Conservation (phyloP, 2,113 vertebrate genomes). For the Leuciscus idus region DNA sequence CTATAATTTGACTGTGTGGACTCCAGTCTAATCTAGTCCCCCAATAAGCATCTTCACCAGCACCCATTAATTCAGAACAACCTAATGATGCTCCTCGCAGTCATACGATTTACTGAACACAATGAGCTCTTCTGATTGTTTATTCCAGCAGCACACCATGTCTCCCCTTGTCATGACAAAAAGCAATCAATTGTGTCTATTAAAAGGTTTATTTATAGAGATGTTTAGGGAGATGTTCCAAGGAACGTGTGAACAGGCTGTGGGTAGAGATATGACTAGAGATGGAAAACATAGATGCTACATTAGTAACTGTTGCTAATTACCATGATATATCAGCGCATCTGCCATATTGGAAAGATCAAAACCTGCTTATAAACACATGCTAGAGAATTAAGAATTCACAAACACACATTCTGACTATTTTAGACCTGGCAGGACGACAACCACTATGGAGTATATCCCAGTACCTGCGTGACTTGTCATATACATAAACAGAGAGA, state of each 20-base stretch:
- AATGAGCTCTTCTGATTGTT: neutral
- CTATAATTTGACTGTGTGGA: constrained; percentile 33
- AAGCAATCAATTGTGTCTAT: constrained; percentile 14
- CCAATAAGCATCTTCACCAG: constrained; percentile 31
- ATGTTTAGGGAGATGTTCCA: constrained; percentile 11
- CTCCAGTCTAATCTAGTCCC: constrained; percentile 32
- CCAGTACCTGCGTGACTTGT: too few species aligned
- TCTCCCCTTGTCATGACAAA: constrained; percentile 15
- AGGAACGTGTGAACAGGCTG: constrained; percentile 1
- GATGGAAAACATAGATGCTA: neutral
- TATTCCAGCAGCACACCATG: constrained; percentile 1
- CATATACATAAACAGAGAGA: too few species aligned
- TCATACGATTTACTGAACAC: constrained; percentile 1
- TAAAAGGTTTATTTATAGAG: constrained; percentile 19
- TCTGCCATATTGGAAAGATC: neutral
- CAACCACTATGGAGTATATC: too few species aligned
- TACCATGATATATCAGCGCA: neutral
- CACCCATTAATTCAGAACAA: constrained; percentile 22
- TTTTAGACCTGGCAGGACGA: too few species aligned
- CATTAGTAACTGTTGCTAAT: neutral
- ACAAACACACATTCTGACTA: too few species aligned
- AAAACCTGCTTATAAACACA: neutral
- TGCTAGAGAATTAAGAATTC: neutral
- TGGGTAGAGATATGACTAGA: neutral
- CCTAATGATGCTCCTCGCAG: constrained; percentile 36